A percentile compares a stretch with the other conserved stretches of the same genome.
These are phyloP conservation scores for Cyrtonyx montezumae DNA, from an alignment of 2,113 vertebrate species.

Conservation along the genomic window DNA sequence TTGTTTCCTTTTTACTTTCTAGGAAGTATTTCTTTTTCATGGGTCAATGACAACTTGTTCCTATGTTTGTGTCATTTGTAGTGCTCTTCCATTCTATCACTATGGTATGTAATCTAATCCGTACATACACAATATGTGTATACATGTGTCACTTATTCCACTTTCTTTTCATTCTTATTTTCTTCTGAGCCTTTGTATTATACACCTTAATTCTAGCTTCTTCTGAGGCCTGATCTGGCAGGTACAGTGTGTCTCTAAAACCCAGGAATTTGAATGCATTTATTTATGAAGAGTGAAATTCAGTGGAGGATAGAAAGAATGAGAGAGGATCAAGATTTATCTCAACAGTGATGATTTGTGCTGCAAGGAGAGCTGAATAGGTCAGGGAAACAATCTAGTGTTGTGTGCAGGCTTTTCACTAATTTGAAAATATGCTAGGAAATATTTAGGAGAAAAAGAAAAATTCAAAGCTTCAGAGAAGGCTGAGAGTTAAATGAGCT, in stretches of 20 bases:
- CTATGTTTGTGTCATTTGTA: neutral
- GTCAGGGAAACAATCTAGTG: neutral
- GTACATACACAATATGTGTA: neutral
- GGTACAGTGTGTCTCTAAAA: neutral
- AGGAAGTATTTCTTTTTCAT: constrained; percentile 18
- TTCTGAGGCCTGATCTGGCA: neutral
- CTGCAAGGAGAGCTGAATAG: neutral
- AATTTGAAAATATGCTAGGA: neutral
- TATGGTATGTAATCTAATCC: neutral
- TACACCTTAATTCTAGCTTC: neutral
- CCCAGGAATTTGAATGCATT: neutral
- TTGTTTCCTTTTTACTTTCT: neutral
- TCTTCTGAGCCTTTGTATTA: neutral
- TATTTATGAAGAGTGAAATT: neutral
- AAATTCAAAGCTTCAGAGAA: neutral
- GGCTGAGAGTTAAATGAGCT: neutral
- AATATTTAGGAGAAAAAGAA: neutral
- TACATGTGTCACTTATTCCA: neutral
- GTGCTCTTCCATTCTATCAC: neutral
- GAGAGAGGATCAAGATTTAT: neutral
- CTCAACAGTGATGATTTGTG: neutral
- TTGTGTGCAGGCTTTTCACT: neutral
- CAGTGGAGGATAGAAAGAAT: neutral
- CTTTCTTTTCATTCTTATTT: neutral
- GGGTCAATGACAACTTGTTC: neutral